phyloP scores from a whole-genome alignment of 2,113 vertebrate genomes.

The Vombatus ursinus region DNA sequence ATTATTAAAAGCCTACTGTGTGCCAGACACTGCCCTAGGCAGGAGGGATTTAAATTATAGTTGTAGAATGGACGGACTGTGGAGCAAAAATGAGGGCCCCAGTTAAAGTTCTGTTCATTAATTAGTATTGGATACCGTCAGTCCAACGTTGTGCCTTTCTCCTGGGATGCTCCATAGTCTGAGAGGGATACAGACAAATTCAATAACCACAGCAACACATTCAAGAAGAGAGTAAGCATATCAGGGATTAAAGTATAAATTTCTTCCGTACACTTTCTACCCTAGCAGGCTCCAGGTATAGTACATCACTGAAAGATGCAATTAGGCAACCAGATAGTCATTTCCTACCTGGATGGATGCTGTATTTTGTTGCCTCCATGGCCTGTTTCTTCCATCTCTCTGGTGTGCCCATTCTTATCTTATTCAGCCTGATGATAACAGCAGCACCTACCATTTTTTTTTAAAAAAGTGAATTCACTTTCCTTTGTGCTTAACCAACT shows the following conservation, averaged over 20 bases:
- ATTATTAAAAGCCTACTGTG: neutral
- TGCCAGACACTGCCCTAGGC: neutral
- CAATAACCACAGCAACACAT: neutral
- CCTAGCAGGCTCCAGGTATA: neutral
- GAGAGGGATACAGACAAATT: neutral
- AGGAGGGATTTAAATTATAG: neutral
- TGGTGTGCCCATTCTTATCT: neutral
- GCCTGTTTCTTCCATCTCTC: constrained; percentile 6
- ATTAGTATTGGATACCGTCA: too few species aligned
- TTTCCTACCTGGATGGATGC: neutral
- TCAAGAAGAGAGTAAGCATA: neutral
- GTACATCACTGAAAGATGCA: neutral
- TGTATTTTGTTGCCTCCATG: neutral
- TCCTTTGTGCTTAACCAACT: neutral
- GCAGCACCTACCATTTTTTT: neutral
- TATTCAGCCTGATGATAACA: neutral
- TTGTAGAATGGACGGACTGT: neutral
- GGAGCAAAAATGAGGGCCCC: neutral
- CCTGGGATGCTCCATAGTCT: too few species aligned
- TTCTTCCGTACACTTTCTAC: neutral
- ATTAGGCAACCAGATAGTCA: neutral
- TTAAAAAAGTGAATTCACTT: neutral
- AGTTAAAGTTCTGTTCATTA: too few species aligned
- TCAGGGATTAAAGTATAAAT: neutral
- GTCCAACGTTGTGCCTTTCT: too few species aligned